These are phyloP conservation scores for Rotaria socialis DNA, from an alignment of 2,888 invertebrate genomes.

Conservation along the genomic window DNA sequence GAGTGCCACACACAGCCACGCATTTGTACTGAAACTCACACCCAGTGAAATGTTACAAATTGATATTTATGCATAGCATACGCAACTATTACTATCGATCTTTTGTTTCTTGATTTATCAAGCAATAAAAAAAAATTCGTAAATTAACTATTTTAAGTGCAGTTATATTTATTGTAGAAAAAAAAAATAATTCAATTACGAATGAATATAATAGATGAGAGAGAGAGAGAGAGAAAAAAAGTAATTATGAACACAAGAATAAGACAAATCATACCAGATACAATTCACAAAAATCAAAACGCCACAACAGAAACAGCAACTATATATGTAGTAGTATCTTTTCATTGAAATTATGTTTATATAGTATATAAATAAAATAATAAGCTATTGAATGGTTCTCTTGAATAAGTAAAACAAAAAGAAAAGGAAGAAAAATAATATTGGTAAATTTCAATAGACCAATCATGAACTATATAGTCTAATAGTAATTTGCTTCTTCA, in stretches of 20 bases:
- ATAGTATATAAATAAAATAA: neutral
- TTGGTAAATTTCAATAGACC: neutral
- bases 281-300: neutral
- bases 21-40: too few relatives aligned
- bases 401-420: neutral
- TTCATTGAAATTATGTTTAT: neutral
- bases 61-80: too few relatives aligned
- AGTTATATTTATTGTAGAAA: conserved; percentile 6
- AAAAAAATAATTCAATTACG: conserved; percentile 24
- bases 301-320: neutral
- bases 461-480: neutral
- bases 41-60: too few relatives aligned
- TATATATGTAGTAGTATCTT: neutral
- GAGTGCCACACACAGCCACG: too few relatives aligned
- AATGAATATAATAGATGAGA: neutral
- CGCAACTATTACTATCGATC: neutral
- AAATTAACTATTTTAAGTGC: neutral
- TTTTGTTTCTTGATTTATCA: neutral
- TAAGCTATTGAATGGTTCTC: neutral
- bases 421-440: neutral
- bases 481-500: neutral
- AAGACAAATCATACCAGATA: neutral
- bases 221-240: neutral
- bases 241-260: neutral
- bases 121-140: too few relatives aligned